phyloP scores from a whole-genome alignment of 1,140 invertebrate genomes.

The Hylaeus volcanicus region DNA sequence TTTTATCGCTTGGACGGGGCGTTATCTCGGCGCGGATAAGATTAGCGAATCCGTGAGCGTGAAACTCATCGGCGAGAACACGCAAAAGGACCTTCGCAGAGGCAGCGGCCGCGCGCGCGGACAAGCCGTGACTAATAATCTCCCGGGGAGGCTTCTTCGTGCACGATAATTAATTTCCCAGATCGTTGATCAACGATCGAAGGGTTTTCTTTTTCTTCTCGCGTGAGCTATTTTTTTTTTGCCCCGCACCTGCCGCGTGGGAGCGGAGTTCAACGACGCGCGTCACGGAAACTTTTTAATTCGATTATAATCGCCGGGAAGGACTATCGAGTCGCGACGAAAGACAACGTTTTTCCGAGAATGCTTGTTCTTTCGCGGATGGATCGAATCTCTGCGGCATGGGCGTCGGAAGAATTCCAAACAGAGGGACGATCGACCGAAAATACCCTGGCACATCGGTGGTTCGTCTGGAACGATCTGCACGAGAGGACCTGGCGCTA shows the following conservation, averaged over 20 bases:
- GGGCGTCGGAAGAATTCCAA: background rate
- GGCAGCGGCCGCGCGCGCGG: conserved; percentile 42
- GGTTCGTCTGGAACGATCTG: background rate
- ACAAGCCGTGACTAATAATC: conserved; percentile 64
- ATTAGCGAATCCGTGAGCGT: conserved; percentile 59
- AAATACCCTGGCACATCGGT: background rate
- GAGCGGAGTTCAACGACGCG: conserved; percentile 51
- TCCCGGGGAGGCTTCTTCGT: conserved; percentile 51
- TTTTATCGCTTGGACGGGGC: conserved; percentile 51
- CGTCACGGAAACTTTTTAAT: conserved; percentile 54
- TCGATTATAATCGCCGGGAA: conserved; percentile 40
- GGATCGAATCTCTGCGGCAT: too few relatives aligned
- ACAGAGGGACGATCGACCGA: conserved; percentile 1
- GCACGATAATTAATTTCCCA: conserved; percentile 66
- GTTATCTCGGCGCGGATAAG: conserved; percentile 64
- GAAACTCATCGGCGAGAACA: conserved; percentile 25
- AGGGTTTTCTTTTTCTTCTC: conserved; percentile 51
- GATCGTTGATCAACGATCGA: conserved; percentile 62
- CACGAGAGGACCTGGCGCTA: background rate
- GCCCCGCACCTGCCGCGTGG: conserved; percentile 28
- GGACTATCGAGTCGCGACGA: conserved; percentile 27
- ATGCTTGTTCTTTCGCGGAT: too few relatives aligned
- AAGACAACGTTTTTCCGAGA: conserved; percentile 18
- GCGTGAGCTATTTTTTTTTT: conserved; percentile 39
- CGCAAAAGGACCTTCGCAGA: conserved; percentile 52